Evolutionary conservation across 2,888 invertebrate species (phyloP).

Genomic region (Baronia brevicornis): DNA sequence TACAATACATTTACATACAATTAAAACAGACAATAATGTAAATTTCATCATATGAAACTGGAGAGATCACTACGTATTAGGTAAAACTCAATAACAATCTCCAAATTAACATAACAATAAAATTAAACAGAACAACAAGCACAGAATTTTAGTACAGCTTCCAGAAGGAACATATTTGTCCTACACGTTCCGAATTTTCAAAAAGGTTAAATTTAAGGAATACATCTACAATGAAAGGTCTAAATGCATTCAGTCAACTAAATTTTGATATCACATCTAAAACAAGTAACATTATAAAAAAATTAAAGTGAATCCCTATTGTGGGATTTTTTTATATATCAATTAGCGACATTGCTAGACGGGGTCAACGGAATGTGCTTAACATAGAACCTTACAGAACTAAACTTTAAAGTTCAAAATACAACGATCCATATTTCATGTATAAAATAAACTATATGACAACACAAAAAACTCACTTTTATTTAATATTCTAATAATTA

Average conservation of each 20-base stretch:
- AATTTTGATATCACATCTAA: no score
- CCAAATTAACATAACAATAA: conserved; percentile 1
- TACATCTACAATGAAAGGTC: no score
- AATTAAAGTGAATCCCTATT: not conserved
- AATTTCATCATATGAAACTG: conserved; percentile 6
- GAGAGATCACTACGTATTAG: conserved; percentile 2
- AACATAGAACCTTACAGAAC: conserved; percentile 2
- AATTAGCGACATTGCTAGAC: not conserved
- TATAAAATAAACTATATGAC: not conserved
- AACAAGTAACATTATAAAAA: not conserved
- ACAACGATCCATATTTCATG: not conserved
- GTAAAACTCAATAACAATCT: conserved; percentile 3
- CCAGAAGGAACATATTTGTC: no score
- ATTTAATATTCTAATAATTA: not conserved
- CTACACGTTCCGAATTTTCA: no score
- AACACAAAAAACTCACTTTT: no score
- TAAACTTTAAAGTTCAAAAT: conserved; percentile 1
- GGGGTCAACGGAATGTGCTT: conserved; percentile 12
- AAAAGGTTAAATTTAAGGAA: no score
- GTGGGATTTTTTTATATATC: conserved; percentile 2
- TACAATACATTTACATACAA: no score
- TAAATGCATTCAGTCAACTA: no score
- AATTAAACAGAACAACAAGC: not conserved
- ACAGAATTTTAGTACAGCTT: no score
- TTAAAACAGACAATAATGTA: no score